Base-by-base conservation (phyloP, 2,113 vertebrate genomes). In the Clarias macrocephalus region DNA sequence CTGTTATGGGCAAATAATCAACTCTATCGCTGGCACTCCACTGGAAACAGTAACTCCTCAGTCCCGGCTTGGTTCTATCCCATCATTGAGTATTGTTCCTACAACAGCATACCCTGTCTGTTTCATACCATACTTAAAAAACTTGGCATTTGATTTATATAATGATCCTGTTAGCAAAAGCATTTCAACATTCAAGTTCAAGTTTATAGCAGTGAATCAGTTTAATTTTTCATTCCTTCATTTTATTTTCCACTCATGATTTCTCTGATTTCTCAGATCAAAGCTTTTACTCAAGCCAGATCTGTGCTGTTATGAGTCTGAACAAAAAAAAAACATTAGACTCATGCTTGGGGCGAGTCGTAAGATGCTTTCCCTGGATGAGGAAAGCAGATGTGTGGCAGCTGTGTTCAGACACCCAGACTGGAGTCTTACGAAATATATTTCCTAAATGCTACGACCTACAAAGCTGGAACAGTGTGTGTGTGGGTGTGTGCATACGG, bases 361-460 rank as follows among this genome's bases (percentile, higher is more conserved):
- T 84, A 80, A 84, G 88, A 89, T 73, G 30, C 37, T 21, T 86
- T 77, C 80, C 70, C 77, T 66, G 15, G 79, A 59, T 83, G 75
- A 83, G 63, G 82, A 86, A 85, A 86, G 30, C 87, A 83, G 86
- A 89, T 91, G 83, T 73, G 33, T 77, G 84, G 81, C 90, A 91
- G 88, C 89, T 92, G 91, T 89, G 70, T 72, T 66, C 54, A 4
- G 57, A 90, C n/a, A 82, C 60, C 66, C 76, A 62, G 76, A 82
- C 68, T 60, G 62, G 82, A 54, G 11, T 84, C 81, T 37, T 68
- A 42, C 23, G 48, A 66, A 23, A 84, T 73, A 15, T 75, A 73
- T 60, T 84, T 57, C 56, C 83, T 72, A 57, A 72, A 84, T 57
- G n/a, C 28, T 84, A 12, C 42, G 66, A 54, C 54, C 30, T 66